A percentile compares a stretch with the other conserved stretches of the same genome.
Conservation (phyloP, 2,888 invertebrate genomes). For the Pseudococcus viburni region DNA sequence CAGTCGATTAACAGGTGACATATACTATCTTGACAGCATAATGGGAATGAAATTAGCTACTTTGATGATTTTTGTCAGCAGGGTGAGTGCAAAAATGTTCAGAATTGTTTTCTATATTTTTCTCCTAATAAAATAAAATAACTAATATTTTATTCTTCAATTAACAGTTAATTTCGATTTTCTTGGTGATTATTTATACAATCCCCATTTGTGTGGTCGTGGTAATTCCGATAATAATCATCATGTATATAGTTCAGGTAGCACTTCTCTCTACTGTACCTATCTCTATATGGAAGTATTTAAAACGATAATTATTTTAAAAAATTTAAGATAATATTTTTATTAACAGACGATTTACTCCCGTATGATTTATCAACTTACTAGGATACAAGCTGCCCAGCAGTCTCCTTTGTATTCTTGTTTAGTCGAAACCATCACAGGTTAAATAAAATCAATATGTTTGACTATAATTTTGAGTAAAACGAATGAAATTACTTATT, state of each 20-base stretch:
- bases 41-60: background rate
- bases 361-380: slow-evolving; percentile 11
- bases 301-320: background rate
- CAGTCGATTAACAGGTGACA: slow-evolving; percentile 74
- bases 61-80: background rate
- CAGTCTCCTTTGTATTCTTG: slow-evolving; percentile 33
- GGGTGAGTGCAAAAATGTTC: background rate
- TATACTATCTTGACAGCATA: slow-evolving; percentile 79
- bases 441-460: background rate
- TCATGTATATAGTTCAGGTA: slow-evolving; percentile 4
- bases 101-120: background rate
- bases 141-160: background rate
- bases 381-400: background rate
- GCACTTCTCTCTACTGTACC: background rate
- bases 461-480: background rate
- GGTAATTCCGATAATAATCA: slow-evolving; percentile 9
- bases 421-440: slow-evolving; percentile 19
- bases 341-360: background rate
- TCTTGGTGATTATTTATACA: slow-evolving; percentile 19
- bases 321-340: background rate
- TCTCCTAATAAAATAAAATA: no score
- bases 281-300: background rate
- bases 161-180: background rate
- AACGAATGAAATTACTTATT: background rate
- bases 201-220: background rate